phyloP scores from a whole-genome alignment of 2,888 invertebrate genomes.

The Sesia apiformis region DNA sequence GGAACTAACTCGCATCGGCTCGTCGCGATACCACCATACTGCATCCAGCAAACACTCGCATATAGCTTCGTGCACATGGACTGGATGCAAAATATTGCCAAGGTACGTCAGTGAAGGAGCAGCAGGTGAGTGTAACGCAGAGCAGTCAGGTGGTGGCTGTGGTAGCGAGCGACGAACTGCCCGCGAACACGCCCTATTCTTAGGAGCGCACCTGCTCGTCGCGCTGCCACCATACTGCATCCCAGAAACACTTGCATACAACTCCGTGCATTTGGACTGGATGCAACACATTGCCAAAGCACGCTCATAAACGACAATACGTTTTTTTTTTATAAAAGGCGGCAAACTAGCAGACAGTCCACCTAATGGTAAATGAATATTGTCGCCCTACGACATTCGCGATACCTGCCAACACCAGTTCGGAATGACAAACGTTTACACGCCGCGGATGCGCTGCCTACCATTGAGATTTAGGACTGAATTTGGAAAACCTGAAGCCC shows the following conservation, averaged over 20 bases:
- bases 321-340: too few species aligned
- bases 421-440: too few species aligned
- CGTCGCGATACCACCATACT: slow-evolving; percentile 37
- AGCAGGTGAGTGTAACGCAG: slow-evolving; percentile 12
- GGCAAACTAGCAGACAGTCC: too few species aligned
- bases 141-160: background rate
- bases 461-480: too few species aligned
- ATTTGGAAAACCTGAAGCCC: too few species aligned
- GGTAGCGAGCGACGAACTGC: slow-evolving; percentile 11
- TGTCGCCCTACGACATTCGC: too few species aligned
- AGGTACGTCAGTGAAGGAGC: slow-evolving; percentile 31
- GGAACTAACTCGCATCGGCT: slow-evolving; percentile 49
- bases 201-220: slow-evolving; percentile 50
- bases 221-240: slow-evolving; percentile 42
- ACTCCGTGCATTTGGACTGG: slow-evolving; percentile 65
- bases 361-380: too few species aligned
- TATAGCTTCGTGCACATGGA: slow-evolving; percentile 65
- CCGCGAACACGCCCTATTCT: slow-evolving; percentile 22
- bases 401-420: too few species aligned
- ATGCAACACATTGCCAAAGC: slow-evolving; percentile 54
- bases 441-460: too few species aligned
- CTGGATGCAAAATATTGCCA: slow-evolving; percentile 48
- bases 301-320: slow-evolving; percentile 13
- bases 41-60: slow-evolving; percentile 56
- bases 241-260: slow-evolving; percentile 53